Evolutionary conservation across 2,888 invertebrate genomes (phyloP), one percentile per base, ranked within the genome.

Genomic region (Dinocampus coccinellae): DNA sequence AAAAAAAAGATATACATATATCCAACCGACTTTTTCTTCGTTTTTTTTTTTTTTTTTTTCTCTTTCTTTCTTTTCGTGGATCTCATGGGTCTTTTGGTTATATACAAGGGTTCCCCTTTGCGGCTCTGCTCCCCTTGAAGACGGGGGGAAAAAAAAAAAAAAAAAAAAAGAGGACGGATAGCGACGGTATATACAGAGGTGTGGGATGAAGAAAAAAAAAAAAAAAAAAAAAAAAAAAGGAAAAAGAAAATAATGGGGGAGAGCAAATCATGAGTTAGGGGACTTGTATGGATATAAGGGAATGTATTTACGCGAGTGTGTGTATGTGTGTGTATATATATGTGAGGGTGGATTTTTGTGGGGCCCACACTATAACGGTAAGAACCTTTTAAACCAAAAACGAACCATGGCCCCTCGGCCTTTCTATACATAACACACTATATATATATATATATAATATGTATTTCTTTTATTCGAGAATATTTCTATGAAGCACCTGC

Each of bases 401-500:
- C 9, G 58, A 33, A 58, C 58, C 58, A 58, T 26, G 16, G 33
- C 16, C 58, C 58, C 20, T 33, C 34, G 58, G 58, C 58, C 58
- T 58, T 58, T 58, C 29, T 58, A 58, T 52, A 63, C 63, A 61
- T 61, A 61, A 68, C 61, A 68, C 53, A 68, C 20, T 53, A 47
- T 10, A 47, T 61, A 22, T 9, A n/a, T 47, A 52, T 39, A 68
- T 68, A 58, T 39, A 58, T 42, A 39, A 58, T 67, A 52, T 61
- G 24, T 34, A 24, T 61, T 24, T 42, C 47, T 60, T 53, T 22
- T 57, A 26, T 58, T 20, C 47, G 16, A 47, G 33, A 58, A 60
- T 24, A n/a, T 58, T 67, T 67, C 20, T 47, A 42, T 61, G 26
- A 53, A 61, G 61, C 68, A 68, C 68, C 68, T 68, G 68, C 61